phyloP scores from a whole-genome alignment of 1,140 invertebrate species.

The Luehdorfia chinensis region DNA sequence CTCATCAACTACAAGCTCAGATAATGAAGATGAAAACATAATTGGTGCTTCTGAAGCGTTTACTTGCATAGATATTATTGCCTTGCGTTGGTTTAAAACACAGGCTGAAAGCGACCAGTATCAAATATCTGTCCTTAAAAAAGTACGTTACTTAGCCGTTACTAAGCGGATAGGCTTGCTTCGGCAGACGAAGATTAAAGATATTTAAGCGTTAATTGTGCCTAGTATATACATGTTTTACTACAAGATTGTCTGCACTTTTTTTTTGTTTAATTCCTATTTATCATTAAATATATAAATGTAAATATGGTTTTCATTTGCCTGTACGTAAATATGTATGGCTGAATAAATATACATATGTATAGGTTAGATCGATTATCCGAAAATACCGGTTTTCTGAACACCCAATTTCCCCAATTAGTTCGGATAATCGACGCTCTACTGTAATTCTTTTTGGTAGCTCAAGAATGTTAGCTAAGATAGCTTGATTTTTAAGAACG shows the following conservation, averaged over 20 bases:
- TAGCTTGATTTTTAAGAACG: no score
- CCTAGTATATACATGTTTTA: constrained; percentile 21
- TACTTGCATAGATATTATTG: constrained; percentile 31
- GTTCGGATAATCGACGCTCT: constrained; percentile 17
- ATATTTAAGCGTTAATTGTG: constrained; percentile 31
- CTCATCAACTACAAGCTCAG: constrained; percentile 21
- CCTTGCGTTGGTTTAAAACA: constrained; percentile 33
- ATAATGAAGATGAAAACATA: constrained; percentile 31
- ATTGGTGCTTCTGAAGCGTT: constrained; percentile 31
- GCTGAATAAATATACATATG: constrained; percentile 1
- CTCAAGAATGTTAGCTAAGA: no score
- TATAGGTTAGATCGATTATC: constrained; percentile 17
- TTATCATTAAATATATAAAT: constrained; percentile 22
- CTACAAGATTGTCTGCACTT: constrained; percentile 18
- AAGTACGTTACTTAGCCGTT: constrained; percentile 32
- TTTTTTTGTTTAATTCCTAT: constrained; percentile 22
- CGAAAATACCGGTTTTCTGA: no score
- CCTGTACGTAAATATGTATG: constrained; percentile 16
- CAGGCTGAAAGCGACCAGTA: constrained; percentile 28
- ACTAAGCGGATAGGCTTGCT: constrained; percentile 30
- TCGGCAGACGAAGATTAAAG: constrained; percentile 31
- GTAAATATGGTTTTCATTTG: constrained; percentile 23
- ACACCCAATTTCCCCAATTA: constrained; percentile 19
- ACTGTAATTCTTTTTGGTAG: no score
- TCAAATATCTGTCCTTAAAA: constrained; percentile 32